Percentiles rank a stretch among this genome's conserved stretches.
Evolutionary conservation across 1,140 invertebrate genomes (phyloP).

Genomic region (Drosophila seguyi): DNA sequence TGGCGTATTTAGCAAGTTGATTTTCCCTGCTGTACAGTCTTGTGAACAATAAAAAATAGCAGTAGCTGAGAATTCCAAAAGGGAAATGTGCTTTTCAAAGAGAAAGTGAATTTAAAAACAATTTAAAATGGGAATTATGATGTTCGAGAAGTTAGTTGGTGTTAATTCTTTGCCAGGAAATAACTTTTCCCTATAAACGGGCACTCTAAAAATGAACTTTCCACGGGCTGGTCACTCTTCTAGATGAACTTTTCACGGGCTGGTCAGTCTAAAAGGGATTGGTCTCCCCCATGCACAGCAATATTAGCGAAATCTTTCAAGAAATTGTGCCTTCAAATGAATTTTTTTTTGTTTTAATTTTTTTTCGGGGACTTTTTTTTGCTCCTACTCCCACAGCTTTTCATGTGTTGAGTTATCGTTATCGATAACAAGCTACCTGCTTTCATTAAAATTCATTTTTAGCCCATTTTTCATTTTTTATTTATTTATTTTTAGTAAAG

Average conservation of each 20-base stretch:
- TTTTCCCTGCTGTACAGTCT: not conserved
- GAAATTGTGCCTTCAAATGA: not conserved
- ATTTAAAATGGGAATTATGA: not conserved
- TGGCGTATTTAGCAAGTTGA: not conserved
- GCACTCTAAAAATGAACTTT: not conserved
- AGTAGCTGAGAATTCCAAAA: not conserved
- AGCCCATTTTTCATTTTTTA: constrained; percentile 11
- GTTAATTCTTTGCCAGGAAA: not conserved
- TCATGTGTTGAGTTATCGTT: not conserved
- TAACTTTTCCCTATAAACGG: not conserved
- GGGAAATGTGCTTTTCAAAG: too few relatives aligned
- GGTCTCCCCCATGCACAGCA: not conserved
- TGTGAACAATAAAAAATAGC: constrained; percentile 1
- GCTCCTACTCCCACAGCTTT: not conserved
- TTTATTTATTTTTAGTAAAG: constrained; percentile 9
- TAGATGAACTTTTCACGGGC: not conserved
- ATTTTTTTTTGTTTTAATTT: not conserved
- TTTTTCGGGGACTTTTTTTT: not conserved
- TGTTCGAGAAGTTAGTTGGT: not conserved
- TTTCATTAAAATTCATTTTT: constrained; percentile 14
- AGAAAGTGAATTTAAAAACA: too few relatives aligned
- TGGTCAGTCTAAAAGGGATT: constrained; percentile 5
- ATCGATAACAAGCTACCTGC: not conserved
- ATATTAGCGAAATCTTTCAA: constrained; percentile 1
- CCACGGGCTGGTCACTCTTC: not conserved